phyloP scores from a whole-genome alignment of 64 coral and sea anemone species.

The Hydrozoanthus tunicans region DNA sequence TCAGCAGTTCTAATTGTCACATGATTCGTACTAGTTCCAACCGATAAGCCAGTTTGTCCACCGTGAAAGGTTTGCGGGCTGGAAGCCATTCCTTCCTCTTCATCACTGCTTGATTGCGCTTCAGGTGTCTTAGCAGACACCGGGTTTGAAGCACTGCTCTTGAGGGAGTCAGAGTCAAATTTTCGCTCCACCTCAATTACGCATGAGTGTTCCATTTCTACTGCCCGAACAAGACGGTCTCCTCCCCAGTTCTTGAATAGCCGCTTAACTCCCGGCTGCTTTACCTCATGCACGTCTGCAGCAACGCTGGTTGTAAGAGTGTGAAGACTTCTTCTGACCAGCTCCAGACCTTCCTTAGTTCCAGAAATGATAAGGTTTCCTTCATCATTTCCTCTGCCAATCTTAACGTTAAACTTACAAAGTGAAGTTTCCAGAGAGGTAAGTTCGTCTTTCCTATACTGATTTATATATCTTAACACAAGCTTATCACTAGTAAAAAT shows the following conservation, averaged over 20 bases:
- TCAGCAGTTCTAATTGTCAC: slow-evolving; percentile 14
- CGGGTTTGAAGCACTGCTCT: background rate
- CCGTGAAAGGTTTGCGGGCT: background rate
- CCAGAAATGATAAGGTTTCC: slow-evolving; percentile 38
- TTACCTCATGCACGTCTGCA: slow-evolving; percentile 2
- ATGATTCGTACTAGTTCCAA: background rate
- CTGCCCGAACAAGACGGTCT: slow-evolving; percentile 25
- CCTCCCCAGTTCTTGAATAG: slow-evolving; percentile 14
- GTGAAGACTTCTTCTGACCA: background rate
- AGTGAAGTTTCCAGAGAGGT: background rate
- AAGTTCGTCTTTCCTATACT: slow-evolving; percentile 7
- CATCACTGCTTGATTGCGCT: slow-evolving; percentile 13
- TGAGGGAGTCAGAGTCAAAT: background rate
- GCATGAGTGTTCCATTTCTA: slow-evolving; percentile 37
- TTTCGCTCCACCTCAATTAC: slow-evolving; percentile 20
- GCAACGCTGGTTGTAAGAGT: slow-evolving; percentile 13
- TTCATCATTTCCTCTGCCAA: slow-evolving; percentile 16
- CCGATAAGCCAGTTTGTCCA: background rate
- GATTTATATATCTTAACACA: slow-evolving; percentile 17
- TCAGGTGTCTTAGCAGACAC: background rate
- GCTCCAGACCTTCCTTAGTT: slow-evolving; percentile 32
- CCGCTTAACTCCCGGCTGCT: slow-evolving; percentile 6
- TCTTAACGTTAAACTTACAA: background rate
- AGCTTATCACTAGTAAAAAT: slow-evolving; percentile 24
- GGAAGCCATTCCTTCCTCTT: background rate